Evolutionary conservation across 1,140 invertebrate species (phyloP).

Genomic region (Theocolax elegans): DNA sequence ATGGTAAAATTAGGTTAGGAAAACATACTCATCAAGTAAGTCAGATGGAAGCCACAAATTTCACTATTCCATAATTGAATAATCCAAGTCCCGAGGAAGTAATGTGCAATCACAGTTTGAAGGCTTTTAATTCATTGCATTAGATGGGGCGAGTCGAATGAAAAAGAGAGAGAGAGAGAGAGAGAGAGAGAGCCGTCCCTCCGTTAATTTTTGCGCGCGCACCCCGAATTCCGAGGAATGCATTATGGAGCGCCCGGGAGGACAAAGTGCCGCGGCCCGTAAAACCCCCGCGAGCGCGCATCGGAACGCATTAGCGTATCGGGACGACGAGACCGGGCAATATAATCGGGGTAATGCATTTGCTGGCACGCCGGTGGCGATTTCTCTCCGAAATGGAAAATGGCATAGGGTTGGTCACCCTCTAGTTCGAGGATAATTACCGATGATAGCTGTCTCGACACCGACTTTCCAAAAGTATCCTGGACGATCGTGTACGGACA

Average conservation of each 20-base stretch:
- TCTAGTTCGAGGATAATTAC: not conserved
- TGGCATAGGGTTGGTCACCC: not conserved
- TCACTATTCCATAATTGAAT: too few species aligned
- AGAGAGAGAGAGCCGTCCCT: too few species aligned
- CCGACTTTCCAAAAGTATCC: not conserved
- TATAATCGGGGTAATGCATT: conserved; percentile 31
- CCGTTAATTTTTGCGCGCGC: conserved; percentile 1
- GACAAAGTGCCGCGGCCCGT: conserved; percentile 15
- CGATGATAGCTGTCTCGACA: conserved; percentile 6
- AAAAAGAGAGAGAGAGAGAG: too few species aligned
- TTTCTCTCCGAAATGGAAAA: not conserved
- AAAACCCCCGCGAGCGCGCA: conserved; percentile 7
- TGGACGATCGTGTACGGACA: not conserved
- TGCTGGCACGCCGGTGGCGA: conserved; percentile 14
- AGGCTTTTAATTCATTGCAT: too few species aligned
- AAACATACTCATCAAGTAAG: too few species aligned
- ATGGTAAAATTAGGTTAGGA: too few species aligned
- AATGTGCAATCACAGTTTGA: too few species aligned
- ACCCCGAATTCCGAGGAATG: not conserved
- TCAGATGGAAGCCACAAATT: too few species aligned
- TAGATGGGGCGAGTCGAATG: too few species aligned
- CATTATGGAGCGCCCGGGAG: not conserved
- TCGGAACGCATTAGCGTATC: conserved; percentile 31
- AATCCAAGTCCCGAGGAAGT: too few species aligned
- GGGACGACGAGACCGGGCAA: not conserved